Conservation (phyloP, 64 coral and sea anemone species). For the Montipora cactus region DNA sequence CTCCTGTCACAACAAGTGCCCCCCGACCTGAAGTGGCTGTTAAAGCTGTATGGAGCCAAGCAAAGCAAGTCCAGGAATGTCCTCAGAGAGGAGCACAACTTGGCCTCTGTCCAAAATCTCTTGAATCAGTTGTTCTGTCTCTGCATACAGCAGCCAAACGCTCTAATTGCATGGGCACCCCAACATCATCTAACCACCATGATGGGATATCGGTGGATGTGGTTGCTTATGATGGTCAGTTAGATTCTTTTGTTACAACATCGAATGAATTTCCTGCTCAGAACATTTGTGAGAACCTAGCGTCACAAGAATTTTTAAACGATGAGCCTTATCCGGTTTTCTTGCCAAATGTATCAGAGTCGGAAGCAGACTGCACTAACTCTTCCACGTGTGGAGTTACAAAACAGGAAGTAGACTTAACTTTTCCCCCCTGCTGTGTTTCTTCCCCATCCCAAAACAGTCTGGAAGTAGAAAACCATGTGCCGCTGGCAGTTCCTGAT, state of each 20-base stretch:
- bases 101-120: not conserved
- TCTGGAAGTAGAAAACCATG: conserved; percentile 3
- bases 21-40: not conserved
- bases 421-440: not conserved
- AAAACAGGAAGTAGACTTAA: not conserved
- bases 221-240: not conserved
- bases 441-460: not conserved
- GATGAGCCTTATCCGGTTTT: conserved; percentile 42
- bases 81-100: not conserved
- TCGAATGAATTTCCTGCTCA: not conserved
- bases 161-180: not conserved
- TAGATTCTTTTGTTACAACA: not conserved
- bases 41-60: conserved; percentile 14
- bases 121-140: conserved; percentile 30
- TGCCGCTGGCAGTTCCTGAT: conserved; percentile 8
- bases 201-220: not conserved
- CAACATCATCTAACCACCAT: not conserved
- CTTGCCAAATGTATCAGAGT: conserved; percentile 5
- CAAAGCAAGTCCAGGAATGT: not conserved
- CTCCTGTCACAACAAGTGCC: not conserved
- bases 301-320: not conserved
- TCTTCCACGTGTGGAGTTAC: not conserved
- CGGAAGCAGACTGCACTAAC: not conserved
- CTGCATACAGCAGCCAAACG: conserved; percentile 11
- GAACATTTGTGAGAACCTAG: not conserved